Conservation (phyloP, 2,113 vertebrate species). For the Corythornis vintsioides region DNA sequence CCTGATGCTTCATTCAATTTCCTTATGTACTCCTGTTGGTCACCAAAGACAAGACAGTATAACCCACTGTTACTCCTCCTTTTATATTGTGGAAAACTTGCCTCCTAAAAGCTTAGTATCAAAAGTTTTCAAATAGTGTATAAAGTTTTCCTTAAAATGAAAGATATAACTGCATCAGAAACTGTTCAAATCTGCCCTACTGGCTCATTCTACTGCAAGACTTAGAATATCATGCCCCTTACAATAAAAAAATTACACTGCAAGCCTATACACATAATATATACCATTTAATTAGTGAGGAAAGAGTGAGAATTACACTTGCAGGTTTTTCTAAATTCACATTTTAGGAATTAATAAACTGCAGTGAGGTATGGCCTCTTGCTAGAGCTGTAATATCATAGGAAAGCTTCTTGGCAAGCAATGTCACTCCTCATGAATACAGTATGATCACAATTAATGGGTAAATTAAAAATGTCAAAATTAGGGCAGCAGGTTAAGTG, state of each 20-base stretch:
- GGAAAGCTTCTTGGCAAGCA: not conserved
- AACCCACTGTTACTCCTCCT: not conserved
- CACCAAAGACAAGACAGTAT: not conserved
- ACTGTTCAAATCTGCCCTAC: not conserved
- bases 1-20: not conserved
- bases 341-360: conserved; percentile 18
- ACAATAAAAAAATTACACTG: not conserved
- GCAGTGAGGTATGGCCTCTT: not conserved
- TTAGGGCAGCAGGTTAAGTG: not conserved
- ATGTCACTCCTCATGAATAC: not conserved
- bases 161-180: not conserved
- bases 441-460: not conserved
- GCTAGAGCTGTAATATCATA: not conserved
- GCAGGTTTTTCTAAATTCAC: not conserved
- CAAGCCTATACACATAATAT: not conserved
- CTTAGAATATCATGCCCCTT: not conserved
- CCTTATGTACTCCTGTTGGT: rapidly evolving
- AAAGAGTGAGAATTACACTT: conserved; percentile 15
- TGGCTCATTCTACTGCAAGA: not conserved
- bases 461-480: conserved; percentile 32
- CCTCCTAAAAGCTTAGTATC: not conserved
- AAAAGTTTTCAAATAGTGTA: not conserved
- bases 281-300: not conserved
- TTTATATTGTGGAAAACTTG: not conserved
- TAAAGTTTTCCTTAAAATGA: not conserved